Conservation (phyloP, 1,140 invertebrate genomes). For the Pseudachorutes palmiensis region DNA sequence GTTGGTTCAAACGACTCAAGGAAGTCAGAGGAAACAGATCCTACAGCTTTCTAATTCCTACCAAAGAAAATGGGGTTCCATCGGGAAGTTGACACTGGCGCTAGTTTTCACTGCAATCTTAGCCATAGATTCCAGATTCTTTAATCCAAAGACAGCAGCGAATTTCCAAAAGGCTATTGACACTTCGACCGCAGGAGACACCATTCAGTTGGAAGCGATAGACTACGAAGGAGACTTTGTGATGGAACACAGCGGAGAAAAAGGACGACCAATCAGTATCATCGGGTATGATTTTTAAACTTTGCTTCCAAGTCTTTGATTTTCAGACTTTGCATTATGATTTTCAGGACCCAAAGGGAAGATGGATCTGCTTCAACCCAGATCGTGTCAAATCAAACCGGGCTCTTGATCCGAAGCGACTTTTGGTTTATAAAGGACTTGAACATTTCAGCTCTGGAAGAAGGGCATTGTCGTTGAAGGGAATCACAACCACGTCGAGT, state of each 20-base stretch:
- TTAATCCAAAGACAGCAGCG: not conserved
- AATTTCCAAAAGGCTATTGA: not conserved
- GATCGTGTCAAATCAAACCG: slow-evolving; percentile 19
- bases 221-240: not conserved
- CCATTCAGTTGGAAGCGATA: not conserved
- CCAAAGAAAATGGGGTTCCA: not conserved
- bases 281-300: too few relatives aligned
- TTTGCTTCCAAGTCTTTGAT: too few relatives aligned
- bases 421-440: slow-evolving; percentile 24
- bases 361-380: slow-evolving; percentile 14
- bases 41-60: too few relatives aligned
- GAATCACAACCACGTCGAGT: slow-evolving; percentile 21
- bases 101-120: not conserved
- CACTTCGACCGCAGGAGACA: not conserved
- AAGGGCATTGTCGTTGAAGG: slow-evolving; percentile 26
- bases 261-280: not conserved
- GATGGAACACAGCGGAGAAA: not conserved
- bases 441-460: slow-evolving; percentile 25
- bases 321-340: too few relatives aligned
- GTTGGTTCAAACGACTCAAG: too few relatives aligned
- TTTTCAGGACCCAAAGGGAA: slow-evolving; percentile 7
- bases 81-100: not conserved
- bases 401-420: slow-evolving; percentile 5
- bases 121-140: not conserved
- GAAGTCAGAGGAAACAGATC: not conserved